phyloP scores from a whole-genome alignment of 1,140 invertebrate genomes.

The Neocloeon triangulifer region DNA sequence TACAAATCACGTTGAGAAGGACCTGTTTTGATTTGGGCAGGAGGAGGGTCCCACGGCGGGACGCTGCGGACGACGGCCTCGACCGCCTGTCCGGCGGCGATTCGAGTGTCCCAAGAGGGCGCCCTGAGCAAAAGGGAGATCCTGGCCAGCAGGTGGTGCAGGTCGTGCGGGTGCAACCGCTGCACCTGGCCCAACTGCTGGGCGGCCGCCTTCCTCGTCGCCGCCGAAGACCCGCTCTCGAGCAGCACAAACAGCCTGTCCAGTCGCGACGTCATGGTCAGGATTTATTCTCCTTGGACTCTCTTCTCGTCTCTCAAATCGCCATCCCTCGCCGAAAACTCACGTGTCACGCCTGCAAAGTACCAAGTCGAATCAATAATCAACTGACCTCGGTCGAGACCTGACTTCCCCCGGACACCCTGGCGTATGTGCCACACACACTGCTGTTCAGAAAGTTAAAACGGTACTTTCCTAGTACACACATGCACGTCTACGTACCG shows the following conservation, averaged over 20 bases:
- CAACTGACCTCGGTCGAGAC: too few relatives aligned
- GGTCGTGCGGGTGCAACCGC: conserved; percentile 78
- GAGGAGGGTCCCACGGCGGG: conserved; percentile 57
- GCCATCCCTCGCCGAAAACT: too few relatives aligned
- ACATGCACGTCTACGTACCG: too few relatives aligned
- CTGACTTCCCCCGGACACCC: too few relatives aligned
- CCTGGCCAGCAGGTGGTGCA: conserved; percentile 61
- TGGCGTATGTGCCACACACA: too few relatives aligned
- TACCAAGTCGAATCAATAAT: too few relatives aligned
- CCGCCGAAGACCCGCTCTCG: conserved; percentile 75
- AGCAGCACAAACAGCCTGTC: conserved; percentile 84
- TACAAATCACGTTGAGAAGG: not conserved
- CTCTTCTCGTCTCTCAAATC: too few relatives aligned
- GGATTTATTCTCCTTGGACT: too few relatives aligned
- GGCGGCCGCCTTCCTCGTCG: conserved; percentile 81
- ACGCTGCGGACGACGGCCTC: conserved; percentile 79
- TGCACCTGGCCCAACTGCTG: conserved; percentile 89
- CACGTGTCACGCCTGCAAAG: too few relatives aligned
- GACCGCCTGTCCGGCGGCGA: conserved; percentile 80
- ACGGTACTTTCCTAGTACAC: too few relatives aligned
- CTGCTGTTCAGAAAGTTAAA: too few relatives aligned
- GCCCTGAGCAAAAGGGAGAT: conserved; percentile 57
- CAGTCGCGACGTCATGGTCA: too few relatives aligned
- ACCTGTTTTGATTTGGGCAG: not conserved
- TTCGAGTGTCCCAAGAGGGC: conserved; percentile 77